Percentiles rank a stretch among this genome's conserved stretches.
Conservation (phyloP, 1,140 invertebrate genomes). For the Nebria ingens region DNA sequence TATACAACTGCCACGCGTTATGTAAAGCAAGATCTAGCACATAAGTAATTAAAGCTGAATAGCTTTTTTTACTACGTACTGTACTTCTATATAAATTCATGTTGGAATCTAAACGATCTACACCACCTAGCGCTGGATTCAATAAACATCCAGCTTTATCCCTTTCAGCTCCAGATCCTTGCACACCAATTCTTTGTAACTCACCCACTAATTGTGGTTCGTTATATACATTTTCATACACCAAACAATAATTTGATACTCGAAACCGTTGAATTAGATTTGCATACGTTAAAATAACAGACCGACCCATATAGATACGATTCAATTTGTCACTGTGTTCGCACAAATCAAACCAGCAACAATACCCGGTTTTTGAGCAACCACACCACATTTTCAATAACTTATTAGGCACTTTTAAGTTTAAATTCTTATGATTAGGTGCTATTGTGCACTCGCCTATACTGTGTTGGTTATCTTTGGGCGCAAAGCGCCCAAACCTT, state of each 20-base stretch:
- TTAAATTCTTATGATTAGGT: slow-evolving; percentile 16
- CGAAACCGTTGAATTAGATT: neutral
- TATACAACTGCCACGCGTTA: slow-evolving; percentile 19
- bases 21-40: slow-evolving; percentile 17
- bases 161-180: neutral
- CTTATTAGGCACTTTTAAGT: slow-evolving; percentile 14
- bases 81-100: slow-evolving; percentile 18
- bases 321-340: neutral
- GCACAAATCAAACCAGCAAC: slow-evolving; percentile 18
- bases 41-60: slow-evolving; percentile 17
- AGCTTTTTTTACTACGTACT: slow-evolving; percentile 18
- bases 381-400: slow-evolving; percentile 19
- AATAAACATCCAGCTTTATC: slow-evolving; percentile 10
- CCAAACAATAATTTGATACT: neutral
- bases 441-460: slow-evolving; percentile 15
- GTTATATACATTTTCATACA: slow-evolving; percentile 2
- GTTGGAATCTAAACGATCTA: slow-evolving; percentile 18
- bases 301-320: neutral
- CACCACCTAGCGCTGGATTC: slow-evolving; percentile 18
- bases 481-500: slow-evolving; percentile 15
- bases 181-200: slow-evolving; percentile 8
- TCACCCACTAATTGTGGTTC: neutral
- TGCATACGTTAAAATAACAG: slow-evolving; percentile 1
- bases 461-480: slow-evolving; percentile 16
- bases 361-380: slow-evolving; percentile 18